Percentiles rank a stretch among this genome's conserved stretches.
Evolutionary conservation across 2,113 vertebrate species (phyloP).

Genomic region (Ranitomeya imitator): DNA sequence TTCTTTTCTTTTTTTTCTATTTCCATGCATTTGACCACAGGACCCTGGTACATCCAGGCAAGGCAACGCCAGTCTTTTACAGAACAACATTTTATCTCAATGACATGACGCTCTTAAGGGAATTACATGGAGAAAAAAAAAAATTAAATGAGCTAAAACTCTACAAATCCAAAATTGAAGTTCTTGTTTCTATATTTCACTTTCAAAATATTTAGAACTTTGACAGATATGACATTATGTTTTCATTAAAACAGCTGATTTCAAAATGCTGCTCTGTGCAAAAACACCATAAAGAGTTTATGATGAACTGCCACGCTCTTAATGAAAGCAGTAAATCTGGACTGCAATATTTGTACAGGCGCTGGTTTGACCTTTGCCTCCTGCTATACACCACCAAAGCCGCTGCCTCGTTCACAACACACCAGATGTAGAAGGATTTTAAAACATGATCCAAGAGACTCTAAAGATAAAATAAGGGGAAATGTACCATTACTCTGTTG

Average conservation of each 20-base stretch:
- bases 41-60: constrained; percentile 64
- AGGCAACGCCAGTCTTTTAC: constrained; percentile 24
- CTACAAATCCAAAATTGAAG: constrained; percentile 82
- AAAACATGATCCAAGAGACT: constrained; percentile 80
- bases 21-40: constrained; percentile 66
- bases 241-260: constrained; percentile 89
- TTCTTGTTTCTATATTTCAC: constrained; percentile 83
- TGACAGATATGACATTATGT: constrained; percentile 85
- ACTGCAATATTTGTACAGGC: constrained; percentile 81
- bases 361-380: constrained; percentile 86
- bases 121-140: constrained; percentile 66
- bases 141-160: constrained; percentile 78
- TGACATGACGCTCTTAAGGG: constrained; percentile 74
- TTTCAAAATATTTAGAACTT: constrained; percentile 89
- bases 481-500: constrained; percentile 81
- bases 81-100: constrained; percentile 64
- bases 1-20: background rate
- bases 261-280: constrained; percentile 82
- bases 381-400: constrained; percentile 79
- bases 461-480: constrained; percentile 86
- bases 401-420: constrained; percentile 71
- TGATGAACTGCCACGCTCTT: constrained; percentile 88
- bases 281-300: constrained; percentile 90
- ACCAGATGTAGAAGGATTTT: constrained; percentile 78
- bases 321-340: constrained; percentile 96